Evolutionary conservation across 1,140 invertebrate species (phyloP), one percentile per base, ranked within the genome.

Genomic region (Pissodes strobi): DNA sequence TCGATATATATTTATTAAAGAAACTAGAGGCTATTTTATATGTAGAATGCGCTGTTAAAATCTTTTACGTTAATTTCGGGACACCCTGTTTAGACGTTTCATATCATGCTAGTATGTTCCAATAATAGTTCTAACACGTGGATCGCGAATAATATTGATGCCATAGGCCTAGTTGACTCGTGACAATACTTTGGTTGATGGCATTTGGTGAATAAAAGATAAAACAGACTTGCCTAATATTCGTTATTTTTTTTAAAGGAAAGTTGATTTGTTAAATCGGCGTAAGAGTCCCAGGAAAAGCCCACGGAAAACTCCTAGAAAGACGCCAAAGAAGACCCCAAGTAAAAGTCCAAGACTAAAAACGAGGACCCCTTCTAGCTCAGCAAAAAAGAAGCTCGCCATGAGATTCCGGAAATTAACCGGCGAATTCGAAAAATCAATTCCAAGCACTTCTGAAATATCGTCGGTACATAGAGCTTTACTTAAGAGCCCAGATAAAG

Each of bases 381-480:
- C 81, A 2, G 79, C 81, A 2, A 83, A 80, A 51, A 81, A 79
- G 63, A 82, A 82, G 58, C 78, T 82, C 21, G 79, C 79, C 1
- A 79, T 81, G 75, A 66, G 78, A 45, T 78, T 81, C 0, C 43
- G 71, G 2, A 53, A 68, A 53, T 57, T 75, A 21, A 66, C 70
- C 2, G 69, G 70, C 0, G 71, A 72, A 46, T 63, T 72, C 25
- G 69, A 74, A 59, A 69, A 69, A 19, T 52, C 59, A 1, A 37
- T 39, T 2, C 23, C 60, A 0, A 67, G 41, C 17, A 49, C 39
- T 9, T 64, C 51, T 0, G 39, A 56, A 39, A n/a, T 39, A 1
- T 15, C 53, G 1, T 58, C 43, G 1, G 57, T 84, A 1, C 87
- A 86, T 69, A 75, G 86, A 65, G 85, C 86, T 12, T 27, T 69